Base-by-base conservation (phyloP, 2,113 vertebrate species). In the Sturnus vulgaris region DNA sequence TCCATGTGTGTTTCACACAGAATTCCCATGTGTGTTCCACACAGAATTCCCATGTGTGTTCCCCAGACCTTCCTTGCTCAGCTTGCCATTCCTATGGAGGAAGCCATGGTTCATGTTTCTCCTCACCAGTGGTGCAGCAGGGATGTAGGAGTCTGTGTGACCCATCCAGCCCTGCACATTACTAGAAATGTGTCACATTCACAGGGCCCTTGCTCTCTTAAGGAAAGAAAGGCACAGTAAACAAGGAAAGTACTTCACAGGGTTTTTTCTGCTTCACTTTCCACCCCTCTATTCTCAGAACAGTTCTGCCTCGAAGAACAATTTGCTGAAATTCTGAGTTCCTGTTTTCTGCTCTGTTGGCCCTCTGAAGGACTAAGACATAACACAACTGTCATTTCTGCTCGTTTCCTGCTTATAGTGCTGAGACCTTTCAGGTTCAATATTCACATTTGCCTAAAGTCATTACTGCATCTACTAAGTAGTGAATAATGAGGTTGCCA, bases 401-500 rank as follows among this genome's bases (percentile, higher is more conserved):
- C 64, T 94, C 1, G 5, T 92, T 96, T 96, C 91, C 95, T 92
- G 39, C 85, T 80, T 55, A 50, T 11, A 21, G 30, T 66, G 28
- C 71, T 37, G 40, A 78, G 85, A 66, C 56, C 79, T 88, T 97
- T 96, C 93, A 83, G 82, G 92, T 95, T 96, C 87, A 93, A 88
- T 95, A 94, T 95, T 94, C 93, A 86, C 68, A 60, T 95, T 95
- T 94, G 81, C 82, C 55, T 88, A 27, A 91, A 96, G 73, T 93
- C 86, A 88, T 96, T 95, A 95, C 59, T 85, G 72, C 33, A 30
- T 80, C 80, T 95, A 39, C 71, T 95, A 97, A 96, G 91, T 85
- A 92, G 70, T 92, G 95, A 96, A 95, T 95, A 94, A 96, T 92
- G 92, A 89, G 82, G 53, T 88, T 97, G 85, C 86, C 78, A 72